phyloP scores from a whole-genome alignment of 2,888 invertebrate species.

The Mythimna lalbum region DNA sequence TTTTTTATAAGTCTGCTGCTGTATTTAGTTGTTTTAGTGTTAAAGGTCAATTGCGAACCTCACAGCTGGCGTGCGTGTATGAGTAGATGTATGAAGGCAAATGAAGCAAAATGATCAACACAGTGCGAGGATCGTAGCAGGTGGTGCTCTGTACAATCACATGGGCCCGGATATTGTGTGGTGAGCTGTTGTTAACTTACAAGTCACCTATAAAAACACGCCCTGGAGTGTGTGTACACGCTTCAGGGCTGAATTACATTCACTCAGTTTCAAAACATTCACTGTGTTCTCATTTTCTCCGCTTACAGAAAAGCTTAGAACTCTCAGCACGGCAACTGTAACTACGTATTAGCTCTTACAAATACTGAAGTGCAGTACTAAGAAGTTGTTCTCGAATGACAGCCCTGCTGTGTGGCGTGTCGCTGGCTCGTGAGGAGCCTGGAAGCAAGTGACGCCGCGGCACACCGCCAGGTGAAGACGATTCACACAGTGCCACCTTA shows the following conservation, averaged over 20 bases:
- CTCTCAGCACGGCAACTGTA: conserved; percentile 1
- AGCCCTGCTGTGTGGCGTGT: conserved; percentile 18
- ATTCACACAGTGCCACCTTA: not conserved
- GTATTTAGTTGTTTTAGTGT: not conserved
- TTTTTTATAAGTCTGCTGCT: not conserved
- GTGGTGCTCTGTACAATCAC: not conserved
- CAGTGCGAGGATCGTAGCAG: not conserved
- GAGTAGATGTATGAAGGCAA: not conserved
- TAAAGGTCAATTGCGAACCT: not conserved
- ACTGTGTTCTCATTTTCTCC: not conserved
- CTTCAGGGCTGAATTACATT: not conserved
- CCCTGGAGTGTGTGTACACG: no score
- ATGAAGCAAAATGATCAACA: not conserved
- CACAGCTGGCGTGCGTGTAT: not conserved
- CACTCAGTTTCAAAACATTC: not conserved
- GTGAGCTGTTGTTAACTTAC: conserved; percentile 1
- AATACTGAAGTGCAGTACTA: conserved; percentile 8
- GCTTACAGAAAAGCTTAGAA: not conserved
- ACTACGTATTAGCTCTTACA: conserved; percentile 1
- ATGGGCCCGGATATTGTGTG: not conserved
- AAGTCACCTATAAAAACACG: conserved; percentile 4
- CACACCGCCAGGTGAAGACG: not conserved
- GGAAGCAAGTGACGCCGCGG: not conserved
- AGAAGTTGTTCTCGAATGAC: conserved; percentile 5
- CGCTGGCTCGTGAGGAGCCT: conserved; percentile 3